Conservation (phyloP, 2,113 vertebrate species). For the Dipodomys merriami region DNA sequence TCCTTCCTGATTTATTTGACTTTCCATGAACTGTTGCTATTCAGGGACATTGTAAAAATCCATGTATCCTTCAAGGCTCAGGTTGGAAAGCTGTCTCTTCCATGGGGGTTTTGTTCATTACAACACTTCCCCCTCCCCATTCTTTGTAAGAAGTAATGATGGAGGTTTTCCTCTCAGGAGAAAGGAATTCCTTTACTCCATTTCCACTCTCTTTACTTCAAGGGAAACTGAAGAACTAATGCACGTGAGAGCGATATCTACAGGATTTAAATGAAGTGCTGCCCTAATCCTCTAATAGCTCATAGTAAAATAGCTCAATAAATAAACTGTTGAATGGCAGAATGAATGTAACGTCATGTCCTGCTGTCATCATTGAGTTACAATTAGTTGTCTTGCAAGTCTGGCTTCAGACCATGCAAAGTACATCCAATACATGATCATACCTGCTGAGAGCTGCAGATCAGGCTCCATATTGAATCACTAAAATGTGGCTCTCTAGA, state of each 20-base stretch:
- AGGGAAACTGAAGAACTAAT: neutral
- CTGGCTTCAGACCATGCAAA: neutral
- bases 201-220: neutral
- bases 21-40: neutral
- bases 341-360: neutral
- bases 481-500: neutral
- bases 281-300: neutral
- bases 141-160: neutral
- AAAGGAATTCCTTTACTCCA: neutral
- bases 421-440: neutral
- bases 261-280: neutral
- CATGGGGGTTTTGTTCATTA: neutral
- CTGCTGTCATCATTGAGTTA: neutral
- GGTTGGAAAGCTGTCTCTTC: neutral
- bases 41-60: neutral
- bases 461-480: neutral
- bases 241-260: neutral
- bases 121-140: neutral
- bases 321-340: neutral
- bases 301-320: neutral
- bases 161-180: neutral
- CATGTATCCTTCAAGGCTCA: neutral
- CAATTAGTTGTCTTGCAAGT: neutral
- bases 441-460: neutral
- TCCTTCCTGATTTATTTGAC: neutral